Evolutionary conservation across 2,113 vertebrate species (phyloP), one percentile per base, ranked within the genome.

Genomic region (Erinaceus europaeus): DNA sequence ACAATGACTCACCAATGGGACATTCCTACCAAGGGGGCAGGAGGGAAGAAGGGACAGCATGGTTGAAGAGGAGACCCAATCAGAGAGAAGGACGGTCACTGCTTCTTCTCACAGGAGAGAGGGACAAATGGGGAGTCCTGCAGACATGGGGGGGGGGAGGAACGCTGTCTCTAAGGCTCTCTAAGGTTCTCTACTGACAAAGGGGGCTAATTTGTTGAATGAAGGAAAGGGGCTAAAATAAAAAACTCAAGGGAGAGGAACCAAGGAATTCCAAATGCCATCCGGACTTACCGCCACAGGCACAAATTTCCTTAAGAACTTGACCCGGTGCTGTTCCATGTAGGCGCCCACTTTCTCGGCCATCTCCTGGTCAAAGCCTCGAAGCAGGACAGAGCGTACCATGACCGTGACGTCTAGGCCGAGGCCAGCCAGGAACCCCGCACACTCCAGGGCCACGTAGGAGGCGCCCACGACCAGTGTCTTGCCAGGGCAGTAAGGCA

Each of bases 301-400:
- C 29, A 99, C 96, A 84, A 97, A 98, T 89, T 98, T 97, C 82
- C 97, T 97, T 92, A 99, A 89, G 97, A 99, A 99, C 93, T 98
- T 99, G 29, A 99, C 94, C 0, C 98, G 98, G 0, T 99, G 98
- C 5, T 96, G 97, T 93, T 98, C 98, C 99, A 99, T 98, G 96
- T 98, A 91, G 17, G 97, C 96, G 2, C 98, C 99, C 6, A 98
- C 96, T 29, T 87, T 98, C 88, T 98, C 97, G 44, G 99, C 99
- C 98, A 99, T 99, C 87, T 99, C 98, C 95, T 98, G 98, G 95
- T 99, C 99, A 73, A 99, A 99, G 29, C 98, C 99, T 36, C 98
- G 97, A 27, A 99, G 98, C 0, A 99, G 97, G 88, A 99, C 97
- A 40, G 99, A 99, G 18, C 98, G 98, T 6, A 99, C 98, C 99